phyloP scores from a whole-genome alignment of 2,113 vertebrate genomes.

The Poeciliopsis retropinna region DNA sequence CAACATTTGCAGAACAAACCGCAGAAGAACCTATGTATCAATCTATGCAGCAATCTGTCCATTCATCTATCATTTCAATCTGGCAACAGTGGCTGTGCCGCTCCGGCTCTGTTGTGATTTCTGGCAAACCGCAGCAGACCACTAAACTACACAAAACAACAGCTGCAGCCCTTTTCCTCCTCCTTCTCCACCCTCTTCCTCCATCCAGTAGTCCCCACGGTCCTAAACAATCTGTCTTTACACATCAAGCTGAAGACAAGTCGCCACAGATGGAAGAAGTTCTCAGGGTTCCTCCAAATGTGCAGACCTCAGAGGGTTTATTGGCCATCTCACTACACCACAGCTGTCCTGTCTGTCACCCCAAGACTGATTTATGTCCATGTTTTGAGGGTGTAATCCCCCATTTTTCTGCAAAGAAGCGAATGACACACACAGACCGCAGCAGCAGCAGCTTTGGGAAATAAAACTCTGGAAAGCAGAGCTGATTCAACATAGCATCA shows the following conservation, averaged over 20 bases:
- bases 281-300: slow-evolving; percentile 8
- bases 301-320: slow-evolving; percentile 17
- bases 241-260: slow-evolving; percentile 69
- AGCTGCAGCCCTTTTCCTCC: slow-evolving; percentile 62
- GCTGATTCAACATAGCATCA: slow-evolving; percentile 53
- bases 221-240: slow-evolving; percentile 70
- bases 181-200: slow-evolving; percentile 38
- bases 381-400: slow-evolving; percentile 39
- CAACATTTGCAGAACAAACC: slow-evolving; percentile 27
- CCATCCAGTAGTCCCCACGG: slow-evolving; percentile 50
- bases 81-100: neutral
- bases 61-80: slow-evolving; percentile 17
- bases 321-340: slow-evolving; percentile 6
- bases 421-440: slow-evolving; percentile 62
- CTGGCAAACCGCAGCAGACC: slow-evolving; percentile 32
- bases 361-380: slow-evolving; percentile 30
- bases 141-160: slow-evolving; percentile 60
- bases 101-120: slow-evolving; percentile 33
- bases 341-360: neutral
- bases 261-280: slow-evolving; percentile 48
- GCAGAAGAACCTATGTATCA: slow-evolving; percentile 9
- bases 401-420: slow-evolving; percentile 24
- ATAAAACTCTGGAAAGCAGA: slow-evolving; percentile 54
- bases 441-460: slow-evolving; percentile 55
- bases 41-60: slow-evolving; percentile 18